These are phyloP conservation scores for Rhynchotus rufescens DNA, from an alignment of 2,797 vertebrate genomes.

Conservation along the genomic window DNA sequence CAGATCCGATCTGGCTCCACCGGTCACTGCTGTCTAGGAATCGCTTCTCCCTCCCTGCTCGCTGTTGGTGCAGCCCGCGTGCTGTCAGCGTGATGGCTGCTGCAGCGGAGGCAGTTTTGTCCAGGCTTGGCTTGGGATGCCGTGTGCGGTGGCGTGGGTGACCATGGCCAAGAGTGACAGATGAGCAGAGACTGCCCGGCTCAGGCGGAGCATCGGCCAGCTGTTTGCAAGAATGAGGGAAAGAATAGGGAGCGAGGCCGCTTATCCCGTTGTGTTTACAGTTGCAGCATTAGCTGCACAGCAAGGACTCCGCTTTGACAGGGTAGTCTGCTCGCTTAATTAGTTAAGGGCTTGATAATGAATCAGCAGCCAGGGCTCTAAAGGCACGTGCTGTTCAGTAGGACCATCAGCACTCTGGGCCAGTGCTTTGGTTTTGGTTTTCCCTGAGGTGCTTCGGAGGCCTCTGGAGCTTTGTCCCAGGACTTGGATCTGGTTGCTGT, in stretches of 20 bases:
- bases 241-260: constrained; percentile 35
- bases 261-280: constrained; percentile 62
- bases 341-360: constrained; percentile 67
- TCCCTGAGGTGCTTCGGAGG: background rate
- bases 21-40: background rate
- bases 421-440: background rate
- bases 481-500: background rate
- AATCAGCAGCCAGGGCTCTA: constrained; percentile 42
- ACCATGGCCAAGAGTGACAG: background rate
- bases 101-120: constrained; percentile 27
- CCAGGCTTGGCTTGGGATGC: constrained; percentile 69
- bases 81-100: background rate
- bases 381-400: constrained; percentile 62
- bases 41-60: background rate
- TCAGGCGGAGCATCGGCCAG: constrained; percentile 44
- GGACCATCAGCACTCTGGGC: background rate
- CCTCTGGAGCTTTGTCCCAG: background rate
- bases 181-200: background rate
- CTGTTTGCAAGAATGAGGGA: background rate
- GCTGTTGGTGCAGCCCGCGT: background rate
- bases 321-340: constrained; percentile 61
- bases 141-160: constrained; percentile 20
- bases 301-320: constrained; percentile 54
- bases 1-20: background rate
- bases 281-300: constrained; percentile 44